Evolutionary conservation across 2,797 vertebrate genomes (phyloP).

Genomic region (Pachyuromys duprasi): DNA sequence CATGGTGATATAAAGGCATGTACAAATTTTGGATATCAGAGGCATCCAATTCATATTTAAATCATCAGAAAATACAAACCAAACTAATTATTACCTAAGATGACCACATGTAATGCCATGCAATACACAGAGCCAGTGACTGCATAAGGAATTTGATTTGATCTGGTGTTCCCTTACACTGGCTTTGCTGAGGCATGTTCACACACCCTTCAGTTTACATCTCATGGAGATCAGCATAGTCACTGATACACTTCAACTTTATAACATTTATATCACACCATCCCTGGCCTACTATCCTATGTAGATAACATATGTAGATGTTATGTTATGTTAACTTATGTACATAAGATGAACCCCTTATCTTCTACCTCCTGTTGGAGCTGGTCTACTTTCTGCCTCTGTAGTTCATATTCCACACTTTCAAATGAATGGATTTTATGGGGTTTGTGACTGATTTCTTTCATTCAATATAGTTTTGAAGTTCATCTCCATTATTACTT

Average conservation of each 20-base stretch:
- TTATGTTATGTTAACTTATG: no score
- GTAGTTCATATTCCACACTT: neutral
- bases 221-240: neutral
- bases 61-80: neutral
- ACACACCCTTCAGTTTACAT: neutral
- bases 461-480: neutral
- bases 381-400: neutral
- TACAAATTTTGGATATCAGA: neutral
- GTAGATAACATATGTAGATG: no score
- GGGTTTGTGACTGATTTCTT: neutral
- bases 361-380: no score
- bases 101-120: neutral
- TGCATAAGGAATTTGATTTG: neutral
- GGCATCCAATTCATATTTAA: neutral
- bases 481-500: neutral
- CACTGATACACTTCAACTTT: neutral
- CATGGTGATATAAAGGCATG: neutral
- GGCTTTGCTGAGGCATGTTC: neutral
- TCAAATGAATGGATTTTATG: neutral
- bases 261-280: neutral
- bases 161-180: neutral
- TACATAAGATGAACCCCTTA: neutral
- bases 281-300: neutral
- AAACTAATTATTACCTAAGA: constrained; percentile 1
- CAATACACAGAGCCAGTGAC: neutral